A percentile compares a stretch with the other conserved stretches of the same genome.
Evolutionary conservation across 2,113 vertebrate species (phyloP).

Genomic region (Rhegmatorhina hoffmannsi): DNA sequence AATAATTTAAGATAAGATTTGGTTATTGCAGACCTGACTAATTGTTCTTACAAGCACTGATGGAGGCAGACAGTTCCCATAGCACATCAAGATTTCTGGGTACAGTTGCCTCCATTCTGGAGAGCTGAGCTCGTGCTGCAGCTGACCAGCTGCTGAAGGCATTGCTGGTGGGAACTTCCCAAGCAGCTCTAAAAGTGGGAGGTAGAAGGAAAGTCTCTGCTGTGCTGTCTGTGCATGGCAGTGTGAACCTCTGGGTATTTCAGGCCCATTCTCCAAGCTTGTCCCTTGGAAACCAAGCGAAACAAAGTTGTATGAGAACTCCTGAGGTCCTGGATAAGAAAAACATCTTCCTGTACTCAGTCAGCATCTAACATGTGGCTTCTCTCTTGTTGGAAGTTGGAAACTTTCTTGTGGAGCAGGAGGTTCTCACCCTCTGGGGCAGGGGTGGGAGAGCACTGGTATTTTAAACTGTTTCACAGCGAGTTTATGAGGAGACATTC

Average conservation of each 20-base stretch:
- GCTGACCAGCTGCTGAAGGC: not conserved
- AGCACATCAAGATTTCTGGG: fast-evolving
- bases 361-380: not conserved
- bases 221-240: not conserved
- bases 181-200: not conserved
- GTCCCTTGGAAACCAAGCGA: fast-evolving
- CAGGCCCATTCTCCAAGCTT: not conserved
- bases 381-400: not conserved
- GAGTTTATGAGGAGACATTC: not conserved
- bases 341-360: not conserved
- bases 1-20: not conserved
- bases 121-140: not conserved
- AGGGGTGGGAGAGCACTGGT: not conserved
- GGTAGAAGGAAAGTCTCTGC: not conserved
- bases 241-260: not conserved
- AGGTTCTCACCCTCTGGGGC: not conserved
- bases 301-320: not conserved
- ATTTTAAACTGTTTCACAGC: not conserved
- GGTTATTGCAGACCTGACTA: not conserved
- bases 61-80: not conserved
- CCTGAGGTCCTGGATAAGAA: not conserved
- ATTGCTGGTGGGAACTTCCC: not conserved
- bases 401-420: not conserved
- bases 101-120: not conserved
- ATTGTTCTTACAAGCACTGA: not conserved